Evolutionary conservation across 2,888 invertebrate genomes (phyloP).

Genomic region (Diaperis boleti): DNA sequence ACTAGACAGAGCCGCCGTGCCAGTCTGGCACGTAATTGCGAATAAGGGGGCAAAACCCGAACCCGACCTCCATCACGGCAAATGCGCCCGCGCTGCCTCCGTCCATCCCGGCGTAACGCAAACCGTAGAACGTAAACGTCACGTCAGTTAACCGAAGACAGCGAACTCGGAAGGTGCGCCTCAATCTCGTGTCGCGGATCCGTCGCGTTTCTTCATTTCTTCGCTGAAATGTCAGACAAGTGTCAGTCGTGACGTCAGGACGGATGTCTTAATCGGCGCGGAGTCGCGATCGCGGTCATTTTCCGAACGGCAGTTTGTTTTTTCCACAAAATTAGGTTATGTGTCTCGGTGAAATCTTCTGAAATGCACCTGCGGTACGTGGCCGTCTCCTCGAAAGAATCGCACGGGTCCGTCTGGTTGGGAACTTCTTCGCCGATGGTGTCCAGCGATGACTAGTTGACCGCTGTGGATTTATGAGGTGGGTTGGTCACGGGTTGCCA

Average conservation of each 20-base stretch:
- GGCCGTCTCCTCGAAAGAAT: constrained; percentile 11
- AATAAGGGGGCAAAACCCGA: constrained; percentile 2
- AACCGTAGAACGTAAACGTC: constrained; percentile 20
- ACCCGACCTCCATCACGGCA: background rate
- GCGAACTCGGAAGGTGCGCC: constrained; percentile 1
- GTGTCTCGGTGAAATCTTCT: constrained; percentile 22
- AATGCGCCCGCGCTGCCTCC: constrained; percentile 4
- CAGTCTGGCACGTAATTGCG: too few relatives aligned
- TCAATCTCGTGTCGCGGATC: background rate
- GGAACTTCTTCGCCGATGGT: constrained; percentile 4
- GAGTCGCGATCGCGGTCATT: background rate
- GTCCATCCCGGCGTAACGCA: constrained; percentile 22
- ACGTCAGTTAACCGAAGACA: constrained; percentile 17
- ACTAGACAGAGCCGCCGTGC: too few relatives aligned
- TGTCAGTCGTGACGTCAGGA: constrained; percentile 23
- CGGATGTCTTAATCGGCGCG: constrained; percentile 10
- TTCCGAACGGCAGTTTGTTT: background rate
- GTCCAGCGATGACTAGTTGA: constrained; percentile 36
- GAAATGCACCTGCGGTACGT: constrained; percentile 32
- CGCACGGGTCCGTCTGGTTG: constrained; percentile 3
- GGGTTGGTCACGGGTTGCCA: constrained; percentile 21
- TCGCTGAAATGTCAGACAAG: constrained; percentile 17
- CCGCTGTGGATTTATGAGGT: constrained; percentile 31
- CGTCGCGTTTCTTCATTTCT: constrained; percentile 6
- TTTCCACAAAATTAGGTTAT: constrained; percentile 34